Base-by-base conservation (phyloP, 2,888 invertebrate species). In the Pollenia griseotomentosa region DNA sequence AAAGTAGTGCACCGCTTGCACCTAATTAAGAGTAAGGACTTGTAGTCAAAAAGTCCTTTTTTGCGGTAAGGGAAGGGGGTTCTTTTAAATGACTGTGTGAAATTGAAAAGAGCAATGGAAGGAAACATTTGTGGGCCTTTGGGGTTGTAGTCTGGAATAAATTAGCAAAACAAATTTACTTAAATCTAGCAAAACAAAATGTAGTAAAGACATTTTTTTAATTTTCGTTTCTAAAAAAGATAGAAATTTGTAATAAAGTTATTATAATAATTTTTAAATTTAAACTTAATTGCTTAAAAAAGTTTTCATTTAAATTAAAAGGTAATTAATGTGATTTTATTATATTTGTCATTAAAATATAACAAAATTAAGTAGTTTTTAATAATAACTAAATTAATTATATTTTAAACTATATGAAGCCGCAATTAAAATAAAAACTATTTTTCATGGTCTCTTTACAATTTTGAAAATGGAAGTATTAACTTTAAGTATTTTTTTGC, bases 21-120 rank as follows among this genome's bases (percentile, higher is more conserved):
- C 11, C 57, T 74, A 74, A 74, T 75, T 53, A 68, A 68, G 66
- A 59, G 75, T 61, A 61, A 61, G 65, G 46, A 14, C 12, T 51
- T 57, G 19, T 1, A 75, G n/a, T 2, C 16, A 23, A 51, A 48
- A 40, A 16, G 48, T 42, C 42, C 7, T 2, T n/a, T 73, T 63
- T 68, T 33, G 4, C 0, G 4, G 33, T 0, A 0, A 6, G 33
- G 33, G 3, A 3, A 1, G 33, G 33, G 33, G 19, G 48, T 2
- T 11, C 42, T 71, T 53, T 71, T 23, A 42, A 23, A n/a, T 51
- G 61, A 44, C 42, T 23, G 16, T 7, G 16, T 14, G 65, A 19
- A 55, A 63, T 61, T 48, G 14, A 71, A 71, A 71, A 65, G 46
- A 2, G 46, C 71, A 73, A 55, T 42, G 9, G 23, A 53, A 14